Conservation (phyloP, 2,888 invertebrate species). For the Xestia rhomboidea region DNA sequence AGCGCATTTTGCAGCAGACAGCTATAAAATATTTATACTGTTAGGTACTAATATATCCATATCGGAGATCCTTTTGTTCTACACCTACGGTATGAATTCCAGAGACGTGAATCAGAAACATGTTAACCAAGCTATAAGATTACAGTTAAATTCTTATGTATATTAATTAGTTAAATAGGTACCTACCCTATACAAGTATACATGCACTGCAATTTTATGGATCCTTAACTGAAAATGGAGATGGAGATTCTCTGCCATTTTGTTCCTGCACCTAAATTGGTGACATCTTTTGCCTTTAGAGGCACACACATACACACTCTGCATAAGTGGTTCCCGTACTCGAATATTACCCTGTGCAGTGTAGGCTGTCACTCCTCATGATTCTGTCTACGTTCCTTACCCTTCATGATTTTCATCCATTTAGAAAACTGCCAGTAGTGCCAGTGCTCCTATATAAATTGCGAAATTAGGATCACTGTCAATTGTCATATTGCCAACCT, state of each 20-base stretch:
- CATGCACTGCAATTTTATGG: neutral
- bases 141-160: constrained; percentile 1
- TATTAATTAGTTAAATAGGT: neutral
- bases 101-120: constrained; percentile 20
- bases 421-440: too few relatives aligned
- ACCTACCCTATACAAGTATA: neutral
- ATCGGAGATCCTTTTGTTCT: neutral
- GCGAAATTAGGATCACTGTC: neutral
- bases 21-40: constrained; percentile 15
- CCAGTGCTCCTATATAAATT: neutral
- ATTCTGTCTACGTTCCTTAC: neutral
- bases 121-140: constrained; percentile 6
- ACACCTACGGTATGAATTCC: constrained; percentile 8
- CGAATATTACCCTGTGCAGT: neutral
- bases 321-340: neutral
- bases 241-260: neutral
- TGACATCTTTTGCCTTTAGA: neutral
- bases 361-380: too few relatives aligned
- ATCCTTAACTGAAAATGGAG: neutral
- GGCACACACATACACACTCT: too few relatives aligned
- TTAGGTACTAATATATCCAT: neutral
- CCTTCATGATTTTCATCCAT: neutral
- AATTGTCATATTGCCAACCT: neutral
- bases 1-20: neutral
- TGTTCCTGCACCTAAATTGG: neutral